These are phyloP conservation scores for Meloidogyne exigua DNA, from an alignment of 1,140 invertebrate species.

Conservation along the genomic window DNA sequence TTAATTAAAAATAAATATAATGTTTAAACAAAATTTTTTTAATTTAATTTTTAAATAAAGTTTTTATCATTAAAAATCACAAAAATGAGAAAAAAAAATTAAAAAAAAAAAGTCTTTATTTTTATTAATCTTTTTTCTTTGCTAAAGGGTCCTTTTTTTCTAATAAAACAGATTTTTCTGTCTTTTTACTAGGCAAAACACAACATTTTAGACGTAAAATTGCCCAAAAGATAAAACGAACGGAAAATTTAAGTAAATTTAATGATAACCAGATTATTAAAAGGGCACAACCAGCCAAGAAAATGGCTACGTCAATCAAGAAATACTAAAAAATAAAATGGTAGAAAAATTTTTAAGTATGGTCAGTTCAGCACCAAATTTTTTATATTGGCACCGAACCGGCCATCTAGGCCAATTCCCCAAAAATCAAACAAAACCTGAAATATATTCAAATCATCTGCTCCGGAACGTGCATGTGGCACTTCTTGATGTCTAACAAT, in stretches of 20 bases:
- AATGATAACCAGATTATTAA: constrained; percentile 34
- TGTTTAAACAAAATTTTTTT: not conserved
- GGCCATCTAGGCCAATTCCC: too few relatives aligned
- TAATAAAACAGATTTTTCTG: not conserved
- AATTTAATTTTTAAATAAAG: not conserved
- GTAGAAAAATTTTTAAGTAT: not conserved
- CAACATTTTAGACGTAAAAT: constrained; percentile 8
- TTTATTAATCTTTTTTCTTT: constrained; percentile 24
- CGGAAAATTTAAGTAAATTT: constrained; percentile 44
- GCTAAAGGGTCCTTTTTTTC: constrained; percentile 7
- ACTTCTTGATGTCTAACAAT: constrained; percentile 62
- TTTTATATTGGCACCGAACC: too few relatives aligned
- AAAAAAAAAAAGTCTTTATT: not conserved
- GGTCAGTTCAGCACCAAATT: too few relatives aligned
- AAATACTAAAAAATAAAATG: constrained; percentile 50
- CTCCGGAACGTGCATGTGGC: constrained; percentile 60
- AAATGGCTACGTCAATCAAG: constrained; percentile 58
- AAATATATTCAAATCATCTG: constrained; percentile 58
- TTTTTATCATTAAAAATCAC: not conserved
- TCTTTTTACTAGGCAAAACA: not conserved
- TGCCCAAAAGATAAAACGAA: constrained; percentile 35
- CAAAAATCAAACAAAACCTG: constrained; percentile 30
- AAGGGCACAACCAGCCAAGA: constrained; percentile 45
- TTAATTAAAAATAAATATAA: too few relatives aligned
- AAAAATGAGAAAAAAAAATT: not conserved